Base-by-base conservation (phyloP, 2,888 invertebrate species). In the Temnothorax unifasciatus region DNA sequence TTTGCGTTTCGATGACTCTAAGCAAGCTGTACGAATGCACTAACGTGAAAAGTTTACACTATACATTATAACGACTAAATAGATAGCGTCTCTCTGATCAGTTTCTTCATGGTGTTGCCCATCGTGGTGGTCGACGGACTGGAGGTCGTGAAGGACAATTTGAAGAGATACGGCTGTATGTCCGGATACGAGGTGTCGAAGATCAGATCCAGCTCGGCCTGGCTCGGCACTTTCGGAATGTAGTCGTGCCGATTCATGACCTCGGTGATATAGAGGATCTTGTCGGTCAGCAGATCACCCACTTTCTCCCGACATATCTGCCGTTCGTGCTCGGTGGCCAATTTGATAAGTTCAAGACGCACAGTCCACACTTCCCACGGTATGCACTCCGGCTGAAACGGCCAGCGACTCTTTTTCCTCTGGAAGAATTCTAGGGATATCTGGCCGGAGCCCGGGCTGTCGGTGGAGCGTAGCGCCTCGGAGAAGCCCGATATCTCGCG, bases 291-390 rank as follows among this genome's bases (percentile, higher is more conserved):
- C 93, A 97, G 95, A 92, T 98, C 98, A 41, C 98, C 98, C 21
- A 98, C 97, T 95, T 97, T 97, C 95, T 99, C 99, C 86, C 98
- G 96, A 92, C 97, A 98, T 91, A 97, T 96, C 95, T 98, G 98
- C 91, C 98, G 96, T 93, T 99, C 99, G 93, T 97, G 97, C 94
- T 99, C 99, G 94, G 97, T 98, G 86, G 97, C 97, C 75, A 99
- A 96, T 91, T 97, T 97, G 41, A 98, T 97, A 57, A 99, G 96
- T 94, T 99, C 98, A 89, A 99, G 96, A 92, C 98, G 97, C 8
- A 99, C 96, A 52, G 99, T 99, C 99, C 99, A 99, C 82, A 99
- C 98, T 95, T 99, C 99, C 99, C 99, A 99, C 0, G 99, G 99
- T 93, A 98, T 98, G 93, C 97, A 98, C 94, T 99, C 99, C 9